A percentile compares a stretch with the other conserved stretches of the same genome.
phyloP scores from a whole-genome alignment of 2,113 vertebrate species.

The Oceanites oceanicus region DNA sequence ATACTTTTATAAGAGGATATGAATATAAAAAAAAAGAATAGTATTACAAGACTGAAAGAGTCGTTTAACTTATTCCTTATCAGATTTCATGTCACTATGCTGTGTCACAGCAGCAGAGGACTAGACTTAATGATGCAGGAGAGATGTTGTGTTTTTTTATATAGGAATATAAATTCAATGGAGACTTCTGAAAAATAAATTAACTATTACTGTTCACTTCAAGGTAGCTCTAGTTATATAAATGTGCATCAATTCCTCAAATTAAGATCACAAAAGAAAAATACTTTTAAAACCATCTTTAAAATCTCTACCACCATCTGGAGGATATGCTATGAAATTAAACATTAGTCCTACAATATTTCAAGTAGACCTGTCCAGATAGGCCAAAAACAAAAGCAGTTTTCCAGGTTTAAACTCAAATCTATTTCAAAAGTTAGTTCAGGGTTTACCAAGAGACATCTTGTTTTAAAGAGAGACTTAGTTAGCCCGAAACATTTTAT shows the following conservation, averaged over 20 bases:
- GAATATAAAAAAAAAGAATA: not conserved
- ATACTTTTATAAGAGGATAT: not conserved
- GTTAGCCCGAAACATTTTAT: not conserved
- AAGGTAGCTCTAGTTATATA: not conserved
- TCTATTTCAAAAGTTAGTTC: not conserved
- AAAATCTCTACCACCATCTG: conserved; percentile 67
- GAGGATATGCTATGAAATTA: conserved; percentile 30
- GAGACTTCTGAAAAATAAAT: not conserved
- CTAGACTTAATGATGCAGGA: not conserved
- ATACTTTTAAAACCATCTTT: not conserved
- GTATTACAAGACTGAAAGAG: not conserved
- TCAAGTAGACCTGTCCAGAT: not conserved
- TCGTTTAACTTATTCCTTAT: not conserved
- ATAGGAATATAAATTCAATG: not conserved
- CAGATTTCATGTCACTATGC: not conserved
- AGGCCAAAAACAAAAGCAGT: not conserved
- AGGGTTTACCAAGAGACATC: not conserved
- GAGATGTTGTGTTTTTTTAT: not conserved
- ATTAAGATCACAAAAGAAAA: not conserved
- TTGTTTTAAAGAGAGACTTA: not conserved
- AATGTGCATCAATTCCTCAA: not conserved
- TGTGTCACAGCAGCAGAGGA: not conserved
- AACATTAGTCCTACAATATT: not conserved
- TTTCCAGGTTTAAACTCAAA: not conserved
- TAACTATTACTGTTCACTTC: not conserved